Conservation (phyloP, 2,888 invertebrate species). For the Dione juno region DNA sequence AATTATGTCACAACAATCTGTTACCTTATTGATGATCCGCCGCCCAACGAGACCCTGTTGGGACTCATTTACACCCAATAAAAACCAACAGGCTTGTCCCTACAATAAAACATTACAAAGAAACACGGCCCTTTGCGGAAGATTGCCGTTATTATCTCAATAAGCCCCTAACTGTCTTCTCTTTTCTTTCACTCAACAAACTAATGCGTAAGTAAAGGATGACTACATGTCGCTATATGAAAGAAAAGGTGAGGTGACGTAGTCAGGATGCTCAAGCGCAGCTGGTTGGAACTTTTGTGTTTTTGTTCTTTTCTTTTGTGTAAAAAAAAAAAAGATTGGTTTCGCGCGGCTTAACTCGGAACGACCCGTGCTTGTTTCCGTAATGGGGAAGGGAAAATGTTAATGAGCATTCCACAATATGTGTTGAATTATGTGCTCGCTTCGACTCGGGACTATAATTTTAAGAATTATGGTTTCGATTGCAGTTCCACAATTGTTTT, state of each 20-base stretch:
- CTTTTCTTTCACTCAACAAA: constrained; percentile 52
- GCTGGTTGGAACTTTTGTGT: constrained; percentile 79
- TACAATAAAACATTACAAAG: constrained; percentile 69
- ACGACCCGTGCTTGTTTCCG: constrained; percentile 69
- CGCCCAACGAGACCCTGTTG: constrained; percentile 53
- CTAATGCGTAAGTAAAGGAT: constrained; percentile 58
- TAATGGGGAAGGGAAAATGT: constrained; percentile 77
- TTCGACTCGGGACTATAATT: constrained; percentile 58
- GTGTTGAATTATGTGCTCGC: constrained; percentile 65
- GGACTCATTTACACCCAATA: constrained; percentile 59
- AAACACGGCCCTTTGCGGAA: constrained; percentile 71
- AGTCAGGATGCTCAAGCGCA: constrained; percentile 81
- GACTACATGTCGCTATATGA: constrained; percentile 65
- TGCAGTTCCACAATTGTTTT: constrained; percentile 60
- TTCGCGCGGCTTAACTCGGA: constrained; percentile 75
- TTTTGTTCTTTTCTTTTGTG: constrained; percentile 59
- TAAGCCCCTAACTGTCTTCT: constrained; percentile 60
- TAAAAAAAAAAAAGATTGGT: constrained; percentile 74
- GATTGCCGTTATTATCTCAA: constrained; percentile 73
- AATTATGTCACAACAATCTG: constrained; percentile 62
- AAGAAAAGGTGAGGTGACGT: constrained; percentile 74
- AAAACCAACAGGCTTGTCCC: constrained; percentile 61
- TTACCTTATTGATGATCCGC: constrained; percentile 67
- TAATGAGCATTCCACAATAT: constrained; percentile 70
- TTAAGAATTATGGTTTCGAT: constrained; percentile 60